phyloP scores from a whole-genome alignment of 2,888 invertebrate genomes.

The Luffia ferchaultella region DNA sequence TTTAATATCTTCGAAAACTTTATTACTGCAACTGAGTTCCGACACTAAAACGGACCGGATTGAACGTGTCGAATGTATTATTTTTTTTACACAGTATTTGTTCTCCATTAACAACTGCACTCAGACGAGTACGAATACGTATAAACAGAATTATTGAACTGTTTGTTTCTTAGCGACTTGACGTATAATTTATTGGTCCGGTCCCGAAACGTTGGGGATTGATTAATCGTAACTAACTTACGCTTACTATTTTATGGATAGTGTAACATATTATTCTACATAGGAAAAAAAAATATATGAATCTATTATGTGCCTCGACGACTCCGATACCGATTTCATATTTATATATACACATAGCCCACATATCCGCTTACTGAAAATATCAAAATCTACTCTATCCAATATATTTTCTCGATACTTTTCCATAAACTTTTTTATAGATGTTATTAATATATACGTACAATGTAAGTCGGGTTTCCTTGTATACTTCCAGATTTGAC shows the following conservation, averaged over 20 bases:
- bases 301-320: conserved; percentile 51
- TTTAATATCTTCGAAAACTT: conserved; percentile 11
- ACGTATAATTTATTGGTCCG: neutral
- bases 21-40: too few relatives aligned
- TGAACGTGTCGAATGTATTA: too few relatives aligned
- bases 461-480: conserved; percentile 9
- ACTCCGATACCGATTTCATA: conserved; percentile 19
- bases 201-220: neutral
- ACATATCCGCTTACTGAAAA: neutral
- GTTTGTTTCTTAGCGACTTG: neutral
- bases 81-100: too few relatives aligned
- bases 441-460: conserved; percentile 13
- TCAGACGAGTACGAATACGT: too few relatives aligned
- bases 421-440: neutral
- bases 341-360: neutral
- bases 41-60: too few relatives aligned
- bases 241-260: conserved; percentile 49
- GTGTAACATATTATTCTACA: conserved; percentile 37
- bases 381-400: conserved; percentile 25
- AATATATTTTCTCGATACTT: neutral
- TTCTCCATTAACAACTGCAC: too few relatives aligned
- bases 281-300: conserved; percentile 40
- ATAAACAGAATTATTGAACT: neutral
- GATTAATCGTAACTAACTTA: conserved; percentile 35
- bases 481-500: neutral